phyloP scores from a whole-genome alignment of 2,888 invertebrate species.

The Bugula neritina region DNA sequence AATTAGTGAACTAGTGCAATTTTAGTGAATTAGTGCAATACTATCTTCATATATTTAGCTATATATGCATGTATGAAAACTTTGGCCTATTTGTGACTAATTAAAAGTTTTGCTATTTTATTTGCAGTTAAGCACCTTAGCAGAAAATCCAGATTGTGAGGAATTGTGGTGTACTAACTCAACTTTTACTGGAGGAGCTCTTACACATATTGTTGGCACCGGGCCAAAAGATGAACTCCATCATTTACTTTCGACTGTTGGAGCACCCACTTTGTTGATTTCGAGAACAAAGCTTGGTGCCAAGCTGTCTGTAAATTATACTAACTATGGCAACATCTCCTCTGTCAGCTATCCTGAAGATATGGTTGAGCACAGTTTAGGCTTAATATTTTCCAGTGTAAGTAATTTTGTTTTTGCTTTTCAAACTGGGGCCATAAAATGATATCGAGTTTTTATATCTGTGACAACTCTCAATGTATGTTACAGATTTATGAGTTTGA shows the following conservation, averaged over 20 bases:
- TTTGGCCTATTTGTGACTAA: background rate
- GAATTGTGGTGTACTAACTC: background rate
- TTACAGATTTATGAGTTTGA: slow-evolving; percentile 41
- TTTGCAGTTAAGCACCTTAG: background rate
- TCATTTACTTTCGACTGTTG: slow-evolving; percentile 65
- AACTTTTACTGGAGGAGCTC: background rate
- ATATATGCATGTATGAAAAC: background rate
- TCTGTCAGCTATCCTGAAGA: background rate
- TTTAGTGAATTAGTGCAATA: too few species aligned
- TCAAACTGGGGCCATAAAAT: too few species aligned
- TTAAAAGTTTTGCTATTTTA: background rate
- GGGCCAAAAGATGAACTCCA: slow-evolving; percentile 62
- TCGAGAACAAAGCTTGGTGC: slow-evolving; percentile 57
- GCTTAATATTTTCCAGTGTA: slow-evolving; percentile 25
- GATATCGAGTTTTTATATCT: too few species aligned
- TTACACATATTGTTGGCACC: slow-evolving; percentile 57
- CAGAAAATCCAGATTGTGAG: background rate
- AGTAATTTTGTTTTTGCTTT: background rate
- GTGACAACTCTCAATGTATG: too few species aligned
- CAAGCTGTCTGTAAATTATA: slow-evolving; percentile 58
- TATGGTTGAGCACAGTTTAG: slow-evolving; percentile 2
- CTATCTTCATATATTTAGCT: too few species aligned
- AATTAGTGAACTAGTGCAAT: too few species aligned
- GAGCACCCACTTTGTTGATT: slow-evolving; percentile 60
- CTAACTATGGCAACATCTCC: slow-evolving; percentile 34